A percentile compares a stretch with the other conserved stretches of the same genome.
Conservation (phyloP, 2,888 invertebrate genomes). For the Cataglyphis albicans region DNA sequence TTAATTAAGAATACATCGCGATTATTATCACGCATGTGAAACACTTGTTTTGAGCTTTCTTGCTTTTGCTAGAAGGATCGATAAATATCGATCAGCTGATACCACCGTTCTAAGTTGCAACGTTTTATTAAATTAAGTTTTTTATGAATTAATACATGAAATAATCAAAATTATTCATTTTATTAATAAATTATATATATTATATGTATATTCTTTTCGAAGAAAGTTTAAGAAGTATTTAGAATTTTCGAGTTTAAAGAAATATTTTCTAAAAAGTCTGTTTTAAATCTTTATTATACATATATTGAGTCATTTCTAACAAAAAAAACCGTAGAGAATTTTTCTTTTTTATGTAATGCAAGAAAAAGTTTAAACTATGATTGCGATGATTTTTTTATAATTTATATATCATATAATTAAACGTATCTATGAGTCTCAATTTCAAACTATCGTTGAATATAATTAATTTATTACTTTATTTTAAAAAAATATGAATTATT, state of each 20-base stretch:
- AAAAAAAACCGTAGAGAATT: not conserved
- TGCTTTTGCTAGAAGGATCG: slow-evolving; percentile 14
- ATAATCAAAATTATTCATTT: slow-evolving; percentile 12
- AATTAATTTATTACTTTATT: not conserved
- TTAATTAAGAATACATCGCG: slow-evolving; percentile 48
- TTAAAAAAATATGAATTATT: slow-evolving; percentile 26
- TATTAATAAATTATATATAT: not conserved
- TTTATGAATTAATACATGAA: not conserved
- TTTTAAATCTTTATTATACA: not conserved
- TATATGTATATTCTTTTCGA: not conserved
- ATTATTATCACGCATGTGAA: slow-evolving; percentile 16
- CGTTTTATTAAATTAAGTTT: slow-evolving; percentile 11
- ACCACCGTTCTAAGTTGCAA: not conserved
- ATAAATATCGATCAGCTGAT: slow-evolving; percentile 33
- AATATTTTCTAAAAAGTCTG: not conserved
- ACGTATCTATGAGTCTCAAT: not conserved
- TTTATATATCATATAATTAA: not conserved
- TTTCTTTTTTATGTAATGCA: not conserved
- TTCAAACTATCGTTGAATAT: slow-evolving; percentile 3
- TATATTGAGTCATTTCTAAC: not conserved
- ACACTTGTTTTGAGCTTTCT: slow-evolving; percentile 23
- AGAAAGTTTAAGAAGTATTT: too few species aligned
- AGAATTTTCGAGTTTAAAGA: not conserved
- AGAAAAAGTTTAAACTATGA: not conserved
- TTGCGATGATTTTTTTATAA: not conserved